Percentiles rank a stretch among this genome's conserved stretches.
These are phyloP conservation scores for Chymomyza costata DNA, from an alignment of 1,140 invertebrate genomes.

Conservation along the genomic window DNA sequence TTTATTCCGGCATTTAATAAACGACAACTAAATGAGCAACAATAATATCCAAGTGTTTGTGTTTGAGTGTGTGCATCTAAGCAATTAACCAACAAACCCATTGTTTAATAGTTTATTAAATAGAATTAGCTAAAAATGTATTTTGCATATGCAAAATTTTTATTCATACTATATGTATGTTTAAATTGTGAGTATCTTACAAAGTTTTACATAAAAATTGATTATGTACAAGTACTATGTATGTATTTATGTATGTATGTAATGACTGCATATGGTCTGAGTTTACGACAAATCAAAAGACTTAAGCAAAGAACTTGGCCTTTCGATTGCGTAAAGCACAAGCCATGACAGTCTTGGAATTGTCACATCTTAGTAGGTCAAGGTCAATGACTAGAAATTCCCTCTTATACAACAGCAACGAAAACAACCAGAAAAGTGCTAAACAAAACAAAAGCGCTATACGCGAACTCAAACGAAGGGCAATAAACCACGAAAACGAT, in stretches of 20 bases:
- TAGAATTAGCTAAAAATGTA: constrained; percentile 28
- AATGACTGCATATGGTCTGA: too few species aligned
- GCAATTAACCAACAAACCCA: too few species aligned
- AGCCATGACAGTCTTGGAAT: constrained; percentile 32
- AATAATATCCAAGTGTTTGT: neutral
- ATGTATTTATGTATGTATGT: too few species aligned
- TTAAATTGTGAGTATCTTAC: constrained; percentile 40
- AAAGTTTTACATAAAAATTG: too few species aligned
- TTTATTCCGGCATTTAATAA: neutral
- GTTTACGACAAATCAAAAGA: constrained; percentile 34
- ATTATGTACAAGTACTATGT: too few species aligned
- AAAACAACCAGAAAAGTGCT: constrained; percentile 29
- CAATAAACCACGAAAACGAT: constrained; percentile 54
- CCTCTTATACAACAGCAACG: too few species aligned
- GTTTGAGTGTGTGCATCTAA: constrained; percentile 1
- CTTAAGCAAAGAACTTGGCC: constrained; percentile 55
- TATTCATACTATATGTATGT: constrained; percentile 21
- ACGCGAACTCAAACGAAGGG: constrained; percentile 68
- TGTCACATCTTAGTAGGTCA: constrained; percentile 41
- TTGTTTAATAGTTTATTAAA: too few species aligned
- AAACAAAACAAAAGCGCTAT: constrained; percentile 18
- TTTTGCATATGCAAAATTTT: neutral
- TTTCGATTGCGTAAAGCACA: constrained; percentile 15
- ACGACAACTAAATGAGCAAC: constrained; percentile 17
- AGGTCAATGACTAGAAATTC: constrained; percentile 61